Percentiles rank a stretch among this genome's conserved stretches.
Conservation (phyloP, 2,797 vertebrate species). For the Phaenicophaeus curvirostris region DNA sequence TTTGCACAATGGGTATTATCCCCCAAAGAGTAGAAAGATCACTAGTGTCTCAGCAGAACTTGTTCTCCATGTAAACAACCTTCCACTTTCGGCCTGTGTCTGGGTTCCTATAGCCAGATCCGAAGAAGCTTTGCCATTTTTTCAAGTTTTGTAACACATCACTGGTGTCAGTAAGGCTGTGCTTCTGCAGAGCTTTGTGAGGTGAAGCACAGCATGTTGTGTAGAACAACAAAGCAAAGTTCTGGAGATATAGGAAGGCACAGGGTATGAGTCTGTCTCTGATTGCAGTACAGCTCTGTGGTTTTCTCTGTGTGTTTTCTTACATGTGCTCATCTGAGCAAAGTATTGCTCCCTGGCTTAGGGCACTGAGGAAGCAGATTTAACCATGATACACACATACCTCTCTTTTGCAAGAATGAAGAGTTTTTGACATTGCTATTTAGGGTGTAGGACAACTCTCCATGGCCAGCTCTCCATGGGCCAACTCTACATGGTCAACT, state of each 20-base stretch:
- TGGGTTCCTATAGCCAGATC: background rate
- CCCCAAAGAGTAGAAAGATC: background rate
- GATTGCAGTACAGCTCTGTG: background rate
- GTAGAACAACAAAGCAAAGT: background rate
- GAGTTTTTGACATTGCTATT: background rate
- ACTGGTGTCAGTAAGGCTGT: background rate
- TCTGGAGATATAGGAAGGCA: background rate
- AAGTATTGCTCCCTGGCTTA: background rate
- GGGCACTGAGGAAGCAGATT: background rate
- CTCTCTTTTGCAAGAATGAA: background rate
- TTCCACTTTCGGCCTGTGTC: background rate
- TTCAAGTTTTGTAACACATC: background rate
- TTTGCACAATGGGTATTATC: background rate
- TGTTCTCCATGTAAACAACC: background rate
- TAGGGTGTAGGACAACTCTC: too few species aligned
- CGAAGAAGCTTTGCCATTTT: background rate
- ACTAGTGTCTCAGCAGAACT: background rate
- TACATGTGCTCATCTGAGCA: background rate
- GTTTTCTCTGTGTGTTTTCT: background rate
- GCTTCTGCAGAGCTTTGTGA: background rate
- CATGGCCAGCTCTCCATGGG: too few species aligned
- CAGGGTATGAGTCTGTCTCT: fast-evolving
- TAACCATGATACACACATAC: background rate
- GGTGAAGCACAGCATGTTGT: background rate
- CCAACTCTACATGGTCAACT: too few species aligned